Percentiles rank a stretch among this genome's conserved stretches.
Evolutionary conservation across 2,797 vertebrate genomes (phyloP).

Genomic region (Gymnodraco acuticeps): DNA sequence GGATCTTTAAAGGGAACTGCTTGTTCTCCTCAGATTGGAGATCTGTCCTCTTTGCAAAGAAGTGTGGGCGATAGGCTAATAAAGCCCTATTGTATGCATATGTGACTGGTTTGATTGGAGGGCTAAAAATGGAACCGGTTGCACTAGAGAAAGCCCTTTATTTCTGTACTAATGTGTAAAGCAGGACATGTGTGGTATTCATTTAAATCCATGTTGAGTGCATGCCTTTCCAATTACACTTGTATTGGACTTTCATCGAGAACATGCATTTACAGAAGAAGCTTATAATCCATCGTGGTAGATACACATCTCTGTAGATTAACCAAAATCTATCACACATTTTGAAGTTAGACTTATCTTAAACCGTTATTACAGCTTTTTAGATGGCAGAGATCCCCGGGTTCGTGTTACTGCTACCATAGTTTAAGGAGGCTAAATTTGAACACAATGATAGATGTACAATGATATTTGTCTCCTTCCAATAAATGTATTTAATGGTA

Average conservation of each 20-base stretch:
- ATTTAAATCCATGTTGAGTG: slow-evolving; percentile 74
- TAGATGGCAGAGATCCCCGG: slow-evolving; percentile 66
- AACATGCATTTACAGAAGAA: slow-evolving; percentile 59
- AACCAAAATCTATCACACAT: slow-evolving; percentile 68
- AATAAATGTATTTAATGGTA: slow-evolving; percentile 59
- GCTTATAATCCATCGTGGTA: slow-evolving; percentile 63
- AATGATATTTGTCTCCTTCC: slow-evolving; percentile 56
- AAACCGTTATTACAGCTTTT: slow-evolving; percentile 62
- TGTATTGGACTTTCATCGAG: slow-evolving; percentile 60
- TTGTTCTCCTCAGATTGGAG: slow-evolving; percentile 82
- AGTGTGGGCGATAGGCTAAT: slow-evolving; percentile 66
- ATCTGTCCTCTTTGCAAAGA: slow-evolving; percentile 73
- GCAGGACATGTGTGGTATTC: slow-evolving; percentile 63
- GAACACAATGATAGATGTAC: slow-evolving; percentile 59
- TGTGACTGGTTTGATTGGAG: slow-evolving; percentile 70
- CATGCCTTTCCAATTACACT: slow-evolving; percentile 70
- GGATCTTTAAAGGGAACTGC: slow-evolving; percentile 79
- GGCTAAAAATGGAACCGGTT: slow-evolving; percentile 75
- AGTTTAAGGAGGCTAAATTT: slow-evolving; percentile 46
- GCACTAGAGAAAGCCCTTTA: slow-evolving; percentile 53
- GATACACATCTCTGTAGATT: slow-evolving; percentile 81
- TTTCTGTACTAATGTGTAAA: slow-evolving; percentile 72
- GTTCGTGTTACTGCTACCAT: slow-evolving; percentile 44
- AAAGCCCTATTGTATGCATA: slow-evolving; percentile 75
- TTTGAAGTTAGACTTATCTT: slow-evolving; percentile 73